Evolutionary conservation across 2,888 invertebrate genomes (phyloP).

Genomic region (Agrenia bidenticulata): DNA sequence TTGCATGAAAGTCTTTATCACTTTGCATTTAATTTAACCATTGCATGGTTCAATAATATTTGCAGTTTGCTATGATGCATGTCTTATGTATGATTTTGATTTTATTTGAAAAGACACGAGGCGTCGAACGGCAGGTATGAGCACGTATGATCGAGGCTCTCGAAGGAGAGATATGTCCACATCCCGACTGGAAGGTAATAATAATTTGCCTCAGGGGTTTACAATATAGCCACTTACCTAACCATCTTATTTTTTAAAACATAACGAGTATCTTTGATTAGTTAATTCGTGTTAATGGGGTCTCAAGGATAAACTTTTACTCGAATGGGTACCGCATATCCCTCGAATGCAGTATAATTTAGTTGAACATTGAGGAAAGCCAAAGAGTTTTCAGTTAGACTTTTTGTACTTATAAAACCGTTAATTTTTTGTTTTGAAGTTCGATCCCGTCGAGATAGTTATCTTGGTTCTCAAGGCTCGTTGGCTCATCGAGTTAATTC

Average conservation of each 20-base stretch:
- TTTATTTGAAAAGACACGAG: slow-evolving; percentile 47
- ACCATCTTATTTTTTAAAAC: too few relatives aligned
- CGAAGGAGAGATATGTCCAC: slow-evolving; percentile 50
- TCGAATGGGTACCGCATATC: not conserved
- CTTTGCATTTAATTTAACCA: slow-evolving; percentile 1
- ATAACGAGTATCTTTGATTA: not conserved
- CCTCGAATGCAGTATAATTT: too few relatives aligned
- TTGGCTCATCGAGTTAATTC: slow-evolving; percentile 57
- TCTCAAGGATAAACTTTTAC: slow-evolving; percentile 17
- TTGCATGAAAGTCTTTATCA: slow-evolving; percentile 1
- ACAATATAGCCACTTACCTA: not conserved
- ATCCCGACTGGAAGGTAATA: slow-evolving; percentile 52
- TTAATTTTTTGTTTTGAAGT: slow-evolving; percentile 51
- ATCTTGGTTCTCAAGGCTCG: slow-evolving; percentile 88
- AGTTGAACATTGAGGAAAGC: not conserved
- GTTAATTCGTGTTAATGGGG: slow-evolving; percentile 16
- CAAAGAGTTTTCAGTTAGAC: too few relatives aligned
- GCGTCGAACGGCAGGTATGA: slow-evolving; percentile 39
- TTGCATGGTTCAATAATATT: slow-evolving; percentile 30
- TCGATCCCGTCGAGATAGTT: slow-evolving; percentile 81
- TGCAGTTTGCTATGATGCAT: slow-evolving; percentile 9
- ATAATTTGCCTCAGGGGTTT: not conserved
- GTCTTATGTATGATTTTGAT: slow-evolving; percentile 24
- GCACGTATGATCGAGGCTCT: slow-evolving; percentile 50
- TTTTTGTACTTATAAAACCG: not conserved